These are phyloP conservation scores for Neosilurus hyrtlii DNA, from an alignment of 2,797 vertebrate genomes.

Conservation along the genomic window DNA sequence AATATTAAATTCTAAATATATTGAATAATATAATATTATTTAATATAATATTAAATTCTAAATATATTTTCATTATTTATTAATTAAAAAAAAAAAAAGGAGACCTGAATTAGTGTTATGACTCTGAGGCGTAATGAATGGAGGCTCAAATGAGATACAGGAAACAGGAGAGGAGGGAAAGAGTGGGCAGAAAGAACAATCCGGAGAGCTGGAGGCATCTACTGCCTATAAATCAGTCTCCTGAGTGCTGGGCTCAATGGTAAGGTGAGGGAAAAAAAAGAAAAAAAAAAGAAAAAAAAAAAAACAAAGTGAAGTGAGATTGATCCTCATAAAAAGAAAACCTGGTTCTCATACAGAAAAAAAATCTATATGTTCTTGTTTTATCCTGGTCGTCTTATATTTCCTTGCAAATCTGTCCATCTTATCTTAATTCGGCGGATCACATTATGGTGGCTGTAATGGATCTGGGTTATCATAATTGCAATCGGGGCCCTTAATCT, in stretches of 20 bases:
- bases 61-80: no score
- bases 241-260: conserved; percentile 1
- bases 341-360: conserved; percentile 24
- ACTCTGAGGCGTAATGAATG: conserved; percentile 21
- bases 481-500: conserved; percentile 62
- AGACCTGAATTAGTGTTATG: neutral
- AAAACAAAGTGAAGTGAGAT: conserved; percentile 6
- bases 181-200: conserved; percentile 57
- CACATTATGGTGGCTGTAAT: conserved; percentile 57
- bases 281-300: neutral
- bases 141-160: conserved; percentile 40
- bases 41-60: neutral
- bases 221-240: conserved; percentile 64
- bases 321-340: conserved; percentile 35
- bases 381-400: conserved; percentile 12
- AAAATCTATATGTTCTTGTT: conserved; percentile 14
- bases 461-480: conserved; percentile 69
- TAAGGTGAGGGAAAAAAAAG: neutral
- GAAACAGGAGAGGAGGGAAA: conserved; percentile 17
- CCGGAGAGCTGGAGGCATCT: conserved; percentile 61
- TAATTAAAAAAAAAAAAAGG: neutral
- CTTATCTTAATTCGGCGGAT: conserved; percentile 56
- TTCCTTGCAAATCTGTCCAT: conserved; percentile 47
- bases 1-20: no score
- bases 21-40: neutral